These are phyloP conservation scores for Enteromius fasciolatus DNA, from an alignment of 2,797 vertebrate species.

Conservation along the genomic window DNA sequence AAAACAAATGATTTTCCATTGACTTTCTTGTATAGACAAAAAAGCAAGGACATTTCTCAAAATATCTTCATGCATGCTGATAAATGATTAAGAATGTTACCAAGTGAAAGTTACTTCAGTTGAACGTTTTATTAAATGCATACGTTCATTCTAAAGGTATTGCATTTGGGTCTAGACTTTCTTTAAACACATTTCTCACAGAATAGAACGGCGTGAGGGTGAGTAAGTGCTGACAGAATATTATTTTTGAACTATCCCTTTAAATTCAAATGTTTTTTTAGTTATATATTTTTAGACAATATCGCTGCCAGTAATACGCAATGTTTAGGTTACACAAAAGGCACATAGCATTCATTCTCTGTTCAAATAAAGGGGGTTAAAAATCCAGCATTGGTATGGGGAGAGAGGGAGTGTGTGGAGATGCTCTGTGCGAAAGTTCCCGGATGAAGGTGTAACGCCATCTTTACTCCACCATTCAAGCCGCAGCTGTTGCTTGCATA, in stretches of 20 bases:
- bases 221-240: background rate
- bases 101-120: background rate
- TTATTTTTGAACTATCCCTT: background rate
- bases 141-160: background rate
- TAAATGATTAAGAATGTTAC: background rate
- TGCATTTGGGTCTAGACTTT: background rate
- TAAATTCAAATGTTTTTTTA: background rate
- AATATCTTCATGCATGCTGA: background rate
- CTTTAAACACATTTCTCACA: background rate
- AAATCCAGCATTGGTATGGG: background rate
- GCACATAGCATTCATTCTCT: background rate
- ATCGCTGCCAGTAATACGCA: background rate
- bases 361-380: constrained; percentile 14
- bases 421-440: constrained; percentile 63
- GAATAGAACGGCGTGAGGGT: background rate
- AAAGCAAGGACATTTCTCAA: background rate
- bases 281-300: background rate
- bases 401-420: constrained; percentile 59
- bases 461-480: constrained; percentile 78
- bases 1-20: background rate
- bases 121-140: background rate
- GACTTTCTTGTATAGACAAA: background rate
- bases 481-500: constrained; percentile 70
- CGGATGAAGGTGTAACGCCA: constrained; percentile 78
- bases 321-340: background rate